A percentile compares a stretch with the other conserved stretches of the same genome.
Conservation (phyloP, 2,888 invertebrate species). For the Ptychoptera albimana region DNA sequence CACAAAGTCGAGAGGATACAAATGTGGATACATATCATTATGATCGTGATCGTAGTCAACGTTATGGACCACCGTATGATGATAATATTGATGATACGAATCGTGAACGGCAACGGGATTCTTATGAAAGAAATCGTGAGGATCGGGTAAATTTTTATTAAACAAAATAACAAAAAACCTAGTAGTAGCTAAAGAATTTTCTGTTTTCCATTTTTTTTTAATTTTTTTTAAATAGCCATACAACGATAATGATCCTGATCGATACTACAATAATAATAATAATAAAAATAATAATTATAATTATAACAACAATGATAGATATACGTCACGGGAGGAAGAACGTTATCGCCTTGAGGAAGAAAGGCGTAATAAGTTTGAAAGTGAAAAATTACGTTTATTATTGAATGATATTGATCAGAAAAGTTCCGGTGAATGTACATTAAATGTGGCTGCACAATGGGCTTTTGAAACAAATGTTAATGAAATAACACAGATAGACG, state of each 20-base stretch:
- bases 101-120: background rate
- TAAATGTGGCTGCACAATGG: slow-evolving; percentile 80
- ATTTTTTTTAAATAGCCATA: slow-evolving; percentile 7
- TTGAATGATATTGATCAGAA: slow-evolving; percentile 56
- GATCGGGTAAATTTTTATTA: slow-evolving; percentile 10
- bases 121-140: slow-evolving; percentile 1
- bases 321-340: slow-evolving; percentile 29
- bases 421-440: slow-evolving; percentile 65
- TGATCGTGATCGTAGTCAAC: slow-evolving; percentile 24
- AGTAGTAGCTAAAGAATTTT: slow-evolving; percentile 16
- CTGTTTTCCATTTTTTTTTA: no score
- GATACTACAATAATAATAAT: slow-evolving; percentile 2
- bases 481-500: slow-evolving; percentile 64
- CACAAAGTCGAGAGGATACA: slow-evolving; percentile 8
- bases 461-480: slow-evolving; percentile 78
- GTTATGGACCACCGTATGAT: slow-evolving; percentile 26
- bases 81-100: slow-evolving; percentile 4
- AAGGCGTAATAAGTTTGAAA: slow-evolving; percentile 24
- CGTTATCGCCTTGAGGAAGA: slow-evolving; percentile 34
- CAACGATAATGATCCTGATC: slow-evolving; percentile 12
- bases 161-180: background rate
- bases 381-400: slow-evolving; percentile 32
- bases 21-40: slow-evolving; percentile 8
- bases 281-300: slow-evolving; percentile 17
- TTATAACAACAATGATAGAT: slow-evolving; percentile 20